Conservation (phyloP, 2,113 vertebrate species). For the Vulpes ferrilata region DNA sequence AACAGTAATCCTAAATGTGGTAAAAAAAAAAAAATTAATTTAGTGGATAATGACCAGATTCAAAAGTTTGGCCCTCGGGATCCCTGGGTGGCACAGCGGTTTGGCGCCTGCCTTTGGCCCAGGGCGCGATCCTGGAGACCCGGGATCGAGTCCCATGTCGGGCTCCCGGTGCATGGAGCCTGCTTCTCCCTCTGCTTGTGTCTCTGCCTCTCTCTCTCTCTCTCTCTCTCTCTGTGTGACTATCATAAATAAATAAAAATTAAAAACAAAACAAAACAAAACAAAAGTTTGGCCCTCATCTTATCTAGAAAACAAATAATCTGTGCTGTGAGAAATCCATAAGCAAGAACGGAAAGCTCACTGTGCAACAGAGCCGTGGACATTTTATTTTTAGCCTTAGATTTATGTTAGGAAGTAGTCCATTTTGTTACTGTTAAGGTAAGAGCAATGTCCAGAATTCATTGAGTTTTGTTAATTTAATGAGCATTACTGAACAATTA, state of each 20-base stretch:
- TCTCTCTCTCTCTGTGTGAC: too few species aligned
- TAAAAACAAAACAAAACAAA: too few species aligned
- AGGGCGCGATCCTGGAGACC: too few species aligned
- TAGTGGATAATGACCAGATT: neutral
- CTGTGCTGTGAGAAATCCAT: neutral
- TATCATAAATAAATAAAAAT: too few species aligned
- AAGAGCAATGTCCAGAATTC: neutral
- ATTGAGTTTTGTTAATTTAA: neutral
- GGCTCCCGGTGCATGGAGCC: too few species aligned
- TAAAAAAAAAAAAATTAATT: neutral
- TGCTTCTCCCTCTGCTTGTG: too few species aligned
- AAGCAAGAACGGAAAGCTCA: neutral
- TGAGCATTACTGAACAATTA: neutral
- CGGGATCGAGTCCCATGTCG: too few species aligned
- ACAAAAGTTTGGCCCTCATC: neutral
- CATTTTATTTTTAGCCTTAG: neutral
- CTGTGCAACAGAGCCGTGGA: rapidly evolving
- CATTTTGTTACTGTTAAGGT: neutral
- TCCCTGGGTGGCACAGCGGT: too few species aligned
- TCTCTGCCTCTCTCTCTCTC: too few species aligned
- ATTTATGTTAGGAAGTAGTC: neutral
- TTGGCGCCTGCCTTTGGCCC: too few species aligned
- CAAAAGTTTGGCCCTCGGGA: neutral
- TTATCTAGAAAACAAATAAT: slow-evolving; percentile 34
- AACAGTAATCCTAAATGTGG: neutral